Base-by-base conservation (phyloP, 1,140 invertebrate genomes). In the Oncopeltus fasciatus region DNA sequence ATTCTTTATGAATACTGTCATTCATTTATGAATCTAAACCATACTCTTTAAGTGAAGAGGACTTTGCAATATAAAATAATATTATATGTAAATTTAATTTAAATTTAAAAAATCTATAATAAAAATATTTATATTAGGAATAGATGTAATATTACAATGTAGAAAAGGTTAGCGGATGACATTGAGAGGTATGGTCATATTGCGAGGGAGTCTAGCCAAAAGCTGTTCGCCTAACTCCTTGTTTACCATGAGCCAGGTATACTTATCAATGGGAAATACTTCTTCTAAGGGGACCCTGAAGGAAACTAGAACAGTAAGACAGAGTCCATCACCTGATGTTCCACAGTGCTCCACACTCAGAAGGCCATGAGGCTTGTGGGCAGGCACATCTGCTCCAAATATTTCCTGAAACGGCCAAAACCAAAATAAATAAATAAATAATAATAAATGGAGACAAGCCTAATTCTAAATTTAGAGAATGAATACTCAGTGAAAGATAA, bases 271-370 rank as follows among this genome's bases (percentile, higher is more conserved):
- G 4, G 92, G 80, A 21, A 83, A 81, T 5, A 90, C 85, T 70
- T 92, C 87, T 76, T 92, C 90, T 16, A 93, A 72, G 4, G 88
- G 83, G n/a, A 85, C 78, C 65, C 87, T 77, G 67, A 93, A 91
- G 0, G 87, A 87, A n/a, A 94, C 85, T 1, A 95, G 74, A 14
- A 94, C 70, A 53, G 88, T 88, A 4, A 95, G 70, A 70, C 88
- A 92, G 46, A 88, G 76, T 1, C 92, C 92, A 76, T 94, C 90
- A 43, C 70, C 70, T 26, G 75, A 70, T 44, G 76, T 78, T 56
- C 81, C 80, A 62, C 74, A 75, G 65, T 76, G 79, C 68, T 81
- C 79, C 43, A 84, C 75, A 61, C 81, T 83, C 1, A 93, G 72
- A 5, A 91, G 70, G 1, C 90, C 92, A 69, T 91, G 83, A 0